Evolutionary conservation across 2,888 invertebrate species (phyloP), one percentile per base, ranked within the genome.

Genomic region (Sarcophaga rosellei): DNA sequence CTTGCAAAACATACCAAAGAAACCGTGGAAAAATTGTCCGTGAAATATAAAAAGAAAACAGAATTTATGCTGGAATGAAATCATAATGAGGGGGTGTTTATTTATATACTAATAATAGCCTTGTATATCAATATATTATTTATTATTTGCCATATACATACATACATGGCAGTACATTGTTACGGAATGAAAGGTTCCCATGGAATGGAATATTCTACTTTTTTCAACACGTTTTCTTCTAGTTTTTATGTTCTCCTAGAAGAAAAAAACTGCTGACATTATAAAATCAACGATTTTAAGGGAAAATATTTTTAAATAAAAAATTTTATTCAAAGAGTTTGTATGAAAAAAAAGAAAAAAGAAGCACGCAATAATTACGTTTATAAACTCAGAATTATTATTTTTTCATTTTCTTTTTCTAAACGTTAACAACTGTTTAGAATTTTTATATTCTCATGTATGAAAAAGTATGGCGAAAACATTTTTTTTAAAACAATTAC

Each of bases 261-360:
- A 20, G 4, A 57, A 57, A 57, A 78, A 80, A 87, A 72, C 75
- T 78, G 78, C 44, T 88, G 88, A 87, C 87, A 61, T 65, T 17
- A 80, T 76, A 68, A 88, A 88, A 86, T 88, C 88, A 88, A 84
- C 75, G 75, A 82, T 74, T 84, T 86, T 84, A 62, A 81, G 59
- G 25, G 57, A 83, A 83, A 83, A 85, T 79, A 79, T 66, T n/a
- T 62, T 45, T 62, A 44, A 25, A 70, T 23, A 47, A 6, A 68
- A 76, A 68, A 12, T 23, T 53, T 11, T 68, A 69, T 45, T 53
- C 17, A 47, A 47, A 2, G 2, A 35, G 35, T 35, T 35, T 35
- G 1, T 35, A 35, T 6, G 4, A 2, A 25, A 25, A 25, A 25
- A 35, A 35, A n/a, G n/a, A 35, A 35, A 35, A 8, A 35, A 1